Base-by-base conservation (phyloP, 2,888 invertebrate genomes). In the Drosophila basisetae region DNA sequence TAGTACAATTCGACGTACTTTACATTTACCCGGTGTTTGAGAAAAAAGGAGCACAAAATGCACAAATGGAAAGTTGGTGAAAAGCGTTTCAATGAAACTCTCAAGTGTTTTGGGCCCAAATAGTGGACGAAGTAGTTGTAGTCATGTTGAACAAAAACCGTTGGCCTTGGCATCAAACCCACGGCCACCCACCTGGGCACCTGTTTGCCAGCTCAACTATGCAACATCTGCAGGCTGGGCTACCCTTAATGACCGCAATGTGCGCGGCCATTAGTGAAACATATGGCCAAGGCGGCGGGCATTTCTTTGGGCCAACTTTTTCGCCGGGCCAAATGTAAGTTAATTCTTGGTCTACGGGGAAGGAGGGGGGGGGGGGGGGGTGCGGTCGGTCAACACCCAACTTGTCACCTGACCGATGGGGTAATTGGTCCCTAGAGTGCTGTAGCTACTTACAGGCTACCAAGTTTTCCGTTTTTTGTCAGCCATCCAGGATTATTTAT, bases 181-280 rank as follows among this genome's bases (percentile, higher is more conserved):
- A 39, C 11, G 3, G 10, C 52, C 56, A 31, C 62, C 62, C 72
- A 72, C 65, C 62, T 76, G 76, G 66, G 78, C 75, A 75, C 50
- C 50, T 50, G 50, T 50, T 54, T 54, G 33, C 33, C 22, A 9
- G n/a, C 28, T 30, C 56, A 30, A 25, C 56, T 72, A 68, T 73
- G 80, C 76, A 76, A 49, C 80, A 78, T 76, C 73, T 80, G 80
- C 66, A 76, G 55, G 39, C 64, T 63, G 58, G 22, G 30, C 22
- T 18, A 41, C 70, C 70, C 78, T 88, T 87, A 89, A 87, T 89
- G 87, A 83, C 88, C 85, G 76, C 84, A 89, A 82, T 87, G 87
- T 82, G 86, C 87, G 84, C 85, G 74, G 82, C 88, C 90, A 87
- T 87, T 87, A 87, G 87, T 78, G 85, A 82, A 89, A 87, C 87